phyloP scores from a whole-genome alignment of 2,888 invertebrate species.

The Ophion ellenae region DNA sequence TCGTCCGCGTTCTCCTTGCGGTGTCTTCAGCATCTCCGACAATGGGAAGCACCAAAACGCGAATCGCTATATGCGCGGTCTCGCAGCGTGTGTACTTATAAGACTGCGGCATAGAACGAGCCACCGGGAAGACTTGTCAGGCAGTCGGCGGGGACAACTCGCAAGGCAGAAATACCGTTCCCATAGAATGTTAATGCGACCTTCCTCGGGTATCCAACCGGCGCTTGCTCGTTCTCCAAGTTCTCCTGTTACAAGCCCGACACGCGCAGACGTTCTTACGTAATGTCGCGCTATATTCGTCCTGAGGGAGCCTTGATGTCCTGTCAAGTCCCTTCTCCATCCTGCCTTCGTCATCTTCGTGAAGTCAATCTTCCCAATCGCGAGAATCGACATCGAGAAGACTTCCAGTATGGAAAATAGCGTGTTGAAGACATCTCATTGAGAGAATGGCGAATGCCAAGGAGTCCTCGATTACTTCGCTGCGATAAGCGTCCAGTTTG shows the following conservation, averaged over 20 bases:
- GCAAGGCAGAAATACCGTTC: constrained; percentile 81
- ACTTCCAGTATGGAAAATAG: not conserved
- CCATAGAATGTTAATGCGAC: constrained; percentile 83
- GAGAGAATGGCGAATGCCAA: constrained; percentile 17
- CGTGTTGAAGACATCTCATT: not conserved
- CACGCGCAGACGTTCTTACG: constrained; percentile 73
- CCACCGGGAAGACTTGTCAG: constrained; percentile 73
- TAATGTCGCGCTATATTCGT: constrained; percentile 68
- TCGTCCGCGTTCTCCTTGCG: not conserved
- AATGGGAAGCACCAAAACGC: not conserved
- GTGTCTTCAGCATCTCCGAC: not conserved
- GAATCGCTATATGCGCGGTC: not conserved
- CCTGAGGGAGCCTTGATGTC: constrained; percentile 32
- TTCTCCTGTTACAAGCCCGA: constrained; percentile 63
- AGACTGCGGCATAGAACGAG: constrained; percentile 62
- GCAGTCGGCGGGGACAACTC: constrained; percentile 68
- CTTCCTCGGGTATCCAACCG: constrained; percentile 71
- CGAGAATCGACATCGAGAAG: not conserved
- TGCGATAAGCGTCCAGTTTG: constrained; percentile 33
- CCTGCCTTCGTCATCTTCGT: constrained; percentile 14
- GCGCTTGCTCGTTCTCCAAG: constrained; percentile 59
- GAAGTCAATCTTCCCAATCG: not conserved
- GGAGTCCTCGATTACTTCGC: constrained; percentile 19
- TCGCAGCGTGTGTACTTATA: not conserved
- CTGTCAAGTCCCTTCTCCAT: constrained; percentile 31